Evolutionary conservation across 1,140 invertebrate genomes (phyloP).

Genomic region (Saccostrea cuccullata): DNA sequence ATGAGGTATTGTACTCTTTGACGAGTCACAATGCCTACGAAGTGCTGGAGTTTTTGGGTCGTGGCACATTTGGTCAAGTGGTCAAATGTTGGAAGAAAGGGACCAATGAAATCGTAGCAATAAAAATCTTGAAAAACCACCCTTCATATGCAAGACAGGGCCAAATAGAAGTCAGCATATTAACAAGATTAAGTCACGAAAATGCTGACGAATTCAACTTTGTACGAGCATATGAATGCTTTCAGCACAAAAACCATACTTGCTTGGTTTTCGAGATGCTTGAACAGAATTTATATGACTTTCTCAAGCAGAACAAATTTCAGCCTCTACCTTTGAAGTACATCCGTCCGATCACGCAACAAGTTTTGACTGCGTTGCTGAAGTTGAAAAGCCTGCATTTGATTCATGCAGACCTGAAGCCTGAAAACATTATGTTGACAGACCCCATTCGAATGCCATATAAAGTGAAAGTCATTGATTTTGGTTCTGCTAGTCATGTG

Average conservation of each 20-base stretch:
- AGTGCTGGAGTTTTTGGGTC: constrained; percentile 98
- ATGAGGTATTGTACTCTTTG: constrained; percentile 97
- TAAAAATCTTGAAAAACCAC: constrained; percentile 99
- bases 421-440: constrained; percentile 99
- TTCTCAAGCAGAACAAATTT: constrained; percentile 99
- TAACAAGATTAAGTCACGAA: constrained; percentile 98
- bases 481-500: constrained; percentile 99
- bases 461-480: constrained; percentile 97
- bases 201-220: constrained; percentile 99
- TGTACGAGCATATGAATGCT: constrained; percentile 99
- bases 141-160: constrained; percentile 99
- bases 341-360: constrained; percentile 98
- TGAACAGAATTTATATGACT: constrained; percentile 99
- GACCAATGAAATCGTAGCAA: constrained; percentile 99
- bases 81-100: constrained; percentile 99
- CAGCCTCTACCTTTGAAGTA: constrained; percentile 98
- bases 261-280: constrained; percentile 99
- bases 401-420: constrained; percentile 99
- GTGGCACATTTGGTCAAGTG: constrained; percentile 99
- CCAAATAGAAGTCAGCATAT: constrained; percentile 99
- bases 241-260: constrained; percentile 99
- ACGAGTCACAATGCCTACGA: constrained; percentile 91
- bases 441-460: constrained; percentile 98
- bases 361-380: constrained; percentile 97
- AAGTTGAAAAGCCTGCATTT: constrained; percentile 99